Percentiles rank a stretch among this genome's conserved stretches.
Evolutionary conservation across 2,888 invertebrate species (phyloP).

Genomic region (Argyresthia goedartella): DNA sequence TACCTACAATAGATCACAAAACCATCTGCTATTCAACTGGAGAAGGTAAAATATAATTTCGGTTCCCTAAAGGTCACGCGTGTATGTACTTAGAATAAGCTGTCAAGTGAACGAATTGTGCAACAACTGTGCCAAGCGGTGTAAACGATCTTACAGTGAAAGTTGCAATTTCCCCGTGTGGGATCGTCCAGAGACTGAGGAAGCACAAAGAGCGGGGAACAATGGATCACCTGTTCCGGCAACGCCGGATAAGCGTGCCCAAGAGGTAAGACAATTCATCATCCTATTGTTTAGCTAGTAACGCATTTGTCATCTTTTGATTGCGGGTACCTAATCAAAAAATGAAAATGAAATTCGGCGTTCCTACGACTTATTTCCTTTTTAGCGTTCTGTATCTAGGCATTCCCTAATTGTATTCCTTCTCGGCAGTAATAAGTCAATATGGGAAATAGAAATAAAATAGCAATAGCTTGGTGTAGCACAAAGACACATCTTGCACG

Average conservation of each 20-base stretch:
- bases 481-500: too few species aligned
- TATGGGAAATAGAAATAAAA: too few species aligned
- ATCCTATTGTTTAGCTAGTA: not conserved
- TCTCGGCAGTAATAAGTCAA: too few species aligned
- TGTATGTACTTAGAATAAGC: not conserved
- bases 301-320: too few species aligned
- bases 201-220: conserved; percentile 44
- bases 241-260: conserved; percentile 58
- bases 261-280: conserved; percentile 38
- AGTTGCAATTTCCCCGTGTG: conserved; percentile 51
- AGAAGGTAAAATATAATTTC: not conserved
- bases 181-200: conserved; percentile 32
- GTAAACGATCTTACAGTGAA: conserved; percentile 42
- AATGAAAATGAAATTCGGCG: too few species aligned
- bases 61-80: not conserved
- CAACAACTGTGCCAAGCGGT: conserved; percentile 12
- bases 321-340: too few species aligned
- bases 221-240: conserved; percentile 67
- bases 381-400: too few species aligned
- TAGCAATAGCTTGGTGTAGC: too few species aligned
- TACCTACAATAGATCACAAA: too few species aligned
- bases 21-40: too few species aligned
- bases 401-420: too few species aligned
- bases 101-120: not conserved
- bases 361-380: too few species aligned